phyloP scores from a whole-genome alignment of 2,797 vertebrate species.

The Brotula barbata region DNA sequence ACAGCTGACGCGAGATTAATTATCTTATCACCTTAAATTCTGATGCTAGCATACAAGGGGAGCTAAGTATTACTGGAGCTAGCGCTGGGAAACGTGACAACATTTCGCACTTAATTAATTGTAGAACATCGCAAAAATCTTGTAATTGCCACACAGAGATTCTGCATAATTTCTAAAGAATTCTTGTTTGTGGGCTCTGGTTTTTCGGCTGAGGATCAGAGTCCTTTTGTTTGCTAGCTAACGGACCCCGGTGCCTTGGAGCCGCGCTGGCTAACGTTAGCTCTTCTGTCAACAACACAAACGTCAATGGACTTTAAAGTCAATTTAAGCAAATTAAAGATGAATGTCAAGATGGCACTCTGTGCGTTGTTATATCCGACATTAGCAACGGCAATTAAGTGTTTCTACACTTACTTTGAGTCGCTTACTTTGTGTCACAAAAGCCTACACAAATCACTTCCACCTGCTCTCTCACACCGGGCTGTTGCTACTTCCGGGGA shows the following conservation, averaged over 20 bases:
- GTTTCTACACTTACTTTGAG: not conserved
- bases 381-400: rapidly evolving
- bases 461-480: constrained; percentile 34
- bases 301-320: not conserved
- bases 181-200: rapidly evolving
- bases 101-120: too few species aligned
- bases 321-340: too few species aligned
- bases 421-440: constrained; percentile 30
- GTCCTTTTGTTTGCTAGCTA: constrained; percentile 57
- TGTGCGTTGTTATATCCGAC: rapidly evolving
- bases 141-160: too few species aligned
- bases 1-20: too few species aligned
- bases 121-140: too few species aligned
- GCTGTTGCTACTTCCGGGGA: constrained; percentile 47
- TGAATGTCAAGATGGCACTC: rapidly evolving
- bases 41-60: too few species aligned
- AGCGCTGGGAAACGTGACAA: too few species aligned
- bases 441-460: constrained; percentile 12
- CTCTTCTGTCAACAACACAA: constrained; percentile 11
- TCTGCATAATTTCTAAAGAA: too few species aligned
- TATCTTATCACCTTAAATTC: too few species aligned
- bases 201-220: not conserved
- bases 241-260: constrained; percentile 7
- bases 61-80: too few species aligned
- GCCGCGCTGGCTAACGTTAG: constrained; percentile 33